Conservation (phyloP, 2,888 invertebrate species). For the Platycheirus rosarum region DNA sequence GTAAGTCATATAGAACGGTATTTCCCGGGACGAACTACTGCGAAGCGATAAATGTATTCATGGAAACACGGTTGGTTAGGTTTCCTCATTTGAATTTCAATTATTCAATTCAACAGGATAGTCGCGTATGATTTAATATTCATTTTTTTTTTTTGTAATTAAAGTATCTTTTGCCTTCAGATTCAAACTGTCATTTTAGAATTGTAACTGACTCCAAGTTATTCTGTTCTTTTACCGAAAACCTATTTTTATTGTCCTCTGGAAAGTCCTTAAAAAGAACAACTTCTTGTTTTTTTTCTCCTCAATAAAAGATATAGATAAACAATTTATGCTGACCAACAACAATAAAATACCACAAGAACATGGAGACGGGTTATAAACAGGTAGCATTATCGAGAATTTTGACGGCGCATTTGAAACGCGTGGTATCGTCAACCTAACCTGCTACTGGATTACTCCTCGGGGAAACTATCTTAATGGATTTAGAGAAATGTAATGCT, state of each 20-base stretch:
- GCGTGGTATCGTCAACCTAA: not conserved
- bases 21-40: slow-evolving; percentile 4
- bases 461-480: not conserved
- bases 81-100: slow-evolving; percentile 17
- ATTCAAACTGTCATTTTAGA: not conserved
- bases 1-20: slow-evolving; percentile 36
- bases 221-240: not conserved
- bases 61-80: slow-evolving; percentile 26
- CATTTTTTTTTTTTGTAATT: not conserved
- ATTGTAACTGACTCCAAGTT: not conserved
- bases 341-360: not conserved
- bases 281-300: not conserved
- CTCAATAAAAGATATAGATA: too few relatives aligned
- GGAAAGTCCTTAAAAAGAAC: not conserved
- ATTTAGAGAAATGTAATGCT: not conserved
- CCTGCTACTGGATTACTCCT: not conserved
- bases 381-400: not conserved
- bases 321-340: not conserved
- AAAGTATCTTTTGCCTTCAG: not conserved
- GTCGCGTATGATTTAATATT: slow-evolving; percentile 6
- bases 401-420: not conserved
- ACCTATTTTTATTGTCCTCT: not conserved
- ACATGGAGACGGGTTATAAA: not conserved
- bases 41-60: slow-evolving; percentile 32
- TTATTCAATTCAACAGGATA: slow-evolving; percentile 13